Evolutionary conservation across 1,140 invertebrate genomes (phyloP), one percentile per base, ranked within the genome.

Genomic region (Yoshiicerus persimilis): DNA sequence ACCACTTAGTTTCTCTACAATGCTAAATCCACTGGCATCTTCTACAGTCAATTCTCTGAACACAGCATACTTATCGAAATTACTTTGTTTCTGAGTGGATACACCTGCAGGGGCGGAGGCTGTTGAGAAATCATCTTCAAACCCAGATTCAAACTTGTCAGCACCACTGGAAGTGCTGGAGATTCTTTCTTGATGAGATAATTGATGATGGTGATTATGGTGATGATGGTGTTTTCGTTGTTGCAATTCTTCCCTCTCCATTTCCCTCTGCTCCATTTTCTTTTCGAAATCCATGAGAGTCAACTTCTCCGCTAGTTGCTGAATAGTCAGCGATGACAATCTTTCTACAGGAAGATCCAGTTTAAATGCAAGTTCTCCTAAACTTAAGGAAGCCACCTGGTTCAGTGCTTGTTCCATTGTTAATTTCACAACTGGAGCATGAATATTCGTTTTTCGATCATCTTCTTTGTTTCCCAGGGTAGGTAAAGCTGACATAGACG

Each of bases 291-390:
- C 2, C 87, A 90, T 88, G 66, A 89, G 25, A n/a, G 95, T 94
- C 10, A 97, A 93, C 92, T 96, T 96, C 87, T 95, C 94, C 0
- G 96, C 97, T 30, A 97, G 93, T 92, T 97, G 96, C 16, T 96
- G 96, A 66, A 97, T 92, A 0, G 96, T 97, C 95, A 97, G 95
- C 87, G 95, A 96, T 36, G 96, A 96, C n/a, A 97, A 92, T 89
- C 96, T 94, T 56, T 94, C 93, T 0, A 96, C 94, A 0, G 96
- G 96, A 91, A 97, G 96, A 87, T 95, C 94, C 25, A 97, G 92
- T 91, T 96, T 96, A 30, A 92, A 90, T 0, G 96, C 96, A 88
- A 97, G 92, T 83, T 97, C 96, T 89, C 95, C 95, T 89, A 97
- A 94, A 88, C 96, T 96, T 91, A 96, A 94, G 4, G 96, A 96